phyloP scores from a whole-genome alignment of 2,888 invertebrate species.

The Xylocampa areola region DNA sequence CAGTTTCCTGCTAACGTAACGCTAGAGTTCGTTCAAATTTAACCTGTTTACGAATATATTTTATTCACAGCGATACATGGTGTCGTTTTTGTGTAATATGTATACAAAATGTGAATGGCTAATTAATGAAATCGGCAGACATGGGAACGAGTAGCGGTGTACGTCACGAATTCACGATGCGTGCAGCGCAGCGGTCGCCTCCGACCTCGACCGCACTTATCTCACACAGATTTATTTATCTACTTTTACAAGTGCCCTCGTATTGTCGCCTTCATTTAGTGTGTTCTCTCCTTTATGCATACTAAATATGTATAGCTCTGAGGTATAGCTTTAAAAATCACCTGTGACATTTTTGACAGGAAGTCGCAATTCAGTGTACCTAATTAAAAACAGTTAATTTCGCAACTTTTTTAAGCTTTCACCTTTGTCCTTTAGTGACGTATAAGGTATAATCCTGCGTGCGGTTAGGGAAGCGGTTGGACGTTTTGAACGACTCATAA shows the following conservation, averaged over 20 bases:
- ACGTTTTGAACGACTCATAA: constrained; percentile 20
- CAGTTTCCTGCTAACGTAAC: constrained; percentile 30
- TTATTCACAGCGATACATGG: constrained; percentile 17
- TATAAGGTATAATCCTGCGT: constrained; percentile 42
- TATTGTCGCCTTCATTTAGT: constrained; percentile 45
- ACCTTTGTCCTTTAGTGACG: constrained; percentile 32
- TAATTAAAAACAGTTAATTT: too few relatives aligned
- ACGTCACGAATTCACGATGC: constrained; percentile 54
- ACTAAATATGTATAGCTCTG: neutral
- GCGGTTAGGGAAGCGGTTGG: constrained; percentile 38
- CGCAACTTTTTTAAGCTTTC: constrained; percentile 4
- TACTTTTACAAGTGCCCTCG: constrained; percentile 64
- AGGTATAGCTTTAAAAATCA: neutral
- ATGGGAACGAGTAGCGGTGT: constrained; percentile 18
- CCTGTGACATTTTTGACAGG: constrained; percentile 28
- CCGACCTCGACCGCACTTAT: constrained; percentile 80
- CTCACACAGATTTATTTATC: constrained; percentile 72
- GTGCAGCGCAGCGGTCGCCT: constrained; percentile 50
- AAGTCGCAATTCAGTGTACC: constrained; percentile 12
- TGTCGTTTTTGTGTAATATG: constrained; percentile 10
- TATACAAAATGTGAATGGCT: constrained; percentile 21
- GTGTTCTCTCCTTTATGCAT: constrained; percentile 32
- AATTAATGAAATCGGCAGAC: constrained; percentile 44
- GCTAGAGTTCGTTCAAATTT: constrained; percentile 31
- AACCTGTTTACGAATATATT: constrained; percentile 33